phyloP scores from a whole-genome alignment of 2,113 vertebrate genomes.

The Channa argus region DNA sequence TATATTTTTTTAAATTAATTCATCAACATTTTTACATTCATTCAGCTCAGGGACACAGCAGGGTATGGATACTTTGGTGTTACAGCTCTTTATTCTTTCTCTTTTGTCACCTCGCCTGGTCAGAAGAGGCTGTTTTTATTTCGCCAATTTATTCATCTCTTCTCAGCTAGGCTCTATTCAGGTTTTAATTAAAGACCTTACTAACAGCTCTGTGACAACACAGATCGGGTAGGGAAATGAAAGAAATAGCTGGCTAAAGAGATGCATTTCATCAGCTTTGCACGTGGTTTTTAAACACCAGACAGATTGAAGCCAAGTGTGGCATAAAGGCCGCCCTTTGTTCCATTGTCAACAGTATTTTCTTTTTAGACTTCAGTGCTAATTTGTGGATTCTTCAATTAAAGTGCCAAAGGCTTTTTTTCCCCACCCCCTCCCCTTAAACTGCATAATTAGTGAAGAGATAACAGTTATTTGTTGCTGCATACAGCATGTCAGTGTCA shows the following conservation, averaged over 20 bases:
- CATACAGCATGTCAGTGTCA: too few relatives aligned
- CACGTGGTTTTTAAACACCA: slow-evolving; percentile 23
- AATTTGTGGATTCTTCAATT: background rate
- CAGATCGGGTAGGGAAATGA: slow-evolving; percentile 3
- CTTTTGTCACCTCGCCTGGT: background rate
- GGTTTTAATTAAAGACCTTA: slow-evolving; percentile 41
- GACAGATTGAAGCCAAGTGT: background rate
- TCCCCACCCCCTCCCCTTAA: too few relatives aligned
- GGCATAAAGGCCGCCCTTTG: background rate
- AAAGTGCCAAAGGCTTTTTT: background rate
- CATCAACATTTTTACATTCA: too few relatives aligned
- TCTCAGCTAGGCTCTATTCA: slow-evolving; percentile 40
- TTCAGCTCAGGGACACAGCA: background rate
- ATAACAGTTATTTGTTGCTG: too few relatives aligned
- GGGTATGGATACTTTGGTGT: slow-evolving; percentile 1
- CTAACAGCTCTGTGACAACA: slow-evolving; percentile 21
- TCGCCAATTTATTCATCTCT: slow-evolving; percentile 19
- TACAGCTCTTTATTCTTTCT: background rate
- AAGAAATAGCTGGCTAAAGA: slow-evolving; percentile 5
- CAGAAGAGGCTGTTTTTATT: slow-evolving; percentile 13
- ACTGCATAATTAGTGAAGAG: too few relatives aligned
- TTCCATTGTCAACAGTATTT: background rate
- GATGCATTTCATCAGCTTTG: slow-evolving; percentile 3
- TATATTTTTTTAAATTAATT: too few relatives aligned
- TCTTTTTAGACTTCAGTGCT: background rate